These are phyloP conservation scores for Rhinoptilus africanus DNA, from an alignment of 2,113 vertebrate species.

Conservation along the genomic window DNA sequence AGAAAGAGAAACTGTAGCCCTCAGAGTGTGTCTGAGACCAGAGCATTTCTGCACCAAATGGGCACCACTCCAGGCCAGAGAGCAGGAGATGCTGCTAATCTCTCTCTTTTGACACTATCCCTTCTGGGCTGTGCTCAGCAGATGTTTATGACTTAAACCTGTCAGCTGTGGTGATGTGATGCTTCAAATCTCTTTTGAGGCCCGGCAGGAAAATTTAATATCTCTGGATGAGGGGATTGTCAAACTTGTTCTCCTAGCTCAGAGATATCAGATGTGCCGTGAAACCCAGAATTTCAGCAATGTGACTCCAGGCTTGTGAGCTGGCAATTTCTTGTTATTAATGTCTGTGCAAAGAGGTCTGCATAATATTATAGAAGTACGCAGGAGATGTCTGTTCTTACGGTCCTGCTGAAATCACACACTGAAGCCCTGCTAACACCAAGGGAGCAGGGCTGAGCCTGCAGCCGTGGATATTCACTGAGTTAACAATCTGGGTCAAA, in stretches of 20 bases:
- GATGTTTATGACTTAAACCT: constrained; percentile 33
- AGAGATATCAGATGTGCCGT: background rate
- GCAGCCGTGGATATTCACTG: background rate
- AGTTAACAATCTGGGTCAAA: background rate
- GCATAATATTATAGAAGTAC: background rate
- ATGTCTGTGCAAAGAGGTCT: background rate
- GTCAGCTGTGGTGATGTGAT: constrained; percentile 15
- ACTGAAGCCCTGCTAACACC: background rate
- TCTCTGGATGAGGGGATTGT: background rate
- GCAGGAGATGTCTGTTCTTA: background rate
- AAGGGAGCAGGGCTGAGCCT: background rate
- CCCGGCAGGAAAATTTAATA: background rate
- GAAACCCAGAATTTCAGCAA: background rate
- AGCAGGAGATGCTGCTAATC: background rate
- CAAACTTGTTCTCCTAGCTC: background rate
- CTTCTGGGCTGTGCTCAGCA: background rate
- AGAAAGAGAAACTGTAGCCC: background rate
- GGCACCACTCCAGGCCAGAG: background rate
- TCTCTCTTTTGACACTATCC: background rate
- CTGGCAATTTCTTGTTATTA: background rate
- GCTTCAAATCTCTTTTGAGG: background rate
- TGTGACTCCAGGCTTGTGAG: background rate
- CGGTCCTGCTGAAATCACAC: background rate
- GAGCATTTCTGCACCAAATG: background rate
- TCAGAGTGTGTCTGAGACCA: background rate